Percentiles rank a stretch among this genome's conserved stretches.
These are phyloP conservation scores for Mesorhabditis belari DNA, from an alignment of 2,888 invertebrate genomes.

Conservation along the genomic window DNA sequence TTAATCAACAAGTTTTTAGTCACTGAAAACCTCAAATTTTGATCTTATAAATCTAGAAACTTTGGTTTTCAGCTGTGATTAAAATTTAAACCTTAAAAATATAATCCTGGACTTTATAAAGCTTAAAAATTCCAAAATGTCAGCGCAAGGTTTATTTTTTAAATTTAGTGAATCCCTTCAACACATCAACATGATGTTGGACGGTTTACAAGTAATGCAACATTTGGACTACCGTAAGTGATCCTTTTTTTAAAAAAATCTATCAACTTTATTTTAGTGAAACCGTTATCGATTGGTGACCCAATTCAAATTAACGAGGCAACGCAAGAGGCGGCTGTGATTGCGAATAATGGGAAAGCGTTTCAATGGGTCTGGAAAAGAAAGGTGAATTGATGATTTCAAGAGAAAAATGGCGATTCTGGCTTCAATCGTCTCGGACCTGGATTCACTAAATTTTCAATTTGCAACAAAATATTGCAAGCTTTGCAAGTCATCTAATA, in stretches of 20 bases:
- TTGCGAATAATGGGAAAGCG: conserved; percentile 18
- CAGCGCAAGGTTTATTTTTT: neutral
- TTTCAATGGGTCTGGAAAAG: conserved; percentile 41
- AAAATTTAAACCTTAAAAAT: no score
- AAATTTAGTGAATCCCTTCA: conserved; percentile 41
- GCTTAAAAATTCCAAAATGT: neutral
- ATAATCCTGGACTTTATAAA: no score
- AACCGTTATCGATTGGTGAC: conserved; percentile 23
- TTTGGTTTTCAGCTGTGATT: no score
- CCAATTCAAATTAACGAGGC: conserved; percentile 7
- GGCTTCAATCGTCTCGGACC: neutral
- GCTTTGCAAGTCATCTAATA: no score
- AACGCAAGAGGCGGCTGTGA: conserved; percentile 4
- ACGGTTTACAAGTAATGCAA: conserved; percentile 32
- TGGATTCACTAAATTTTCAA: neutral
- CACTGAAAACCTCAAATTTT: neutral
- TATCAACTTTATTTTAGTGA: neutral
- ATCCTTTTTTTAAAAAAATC: neutral
- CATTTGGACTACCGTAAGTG: conserved; percentile 30
- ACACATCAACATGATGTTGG: conserved; percentile 44
- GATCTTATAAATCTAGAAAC: no score
- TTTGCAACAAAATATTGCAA: neutral
- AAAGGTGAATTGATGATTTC: conserved; percentile 8
- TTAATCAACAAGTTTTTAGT: neutral
- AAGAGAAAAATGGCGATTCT: conserved; percentile 4